Conservation (phyloP, 2,797 vertebrate species). For the Hephaestus fuliginosus region DNA sequence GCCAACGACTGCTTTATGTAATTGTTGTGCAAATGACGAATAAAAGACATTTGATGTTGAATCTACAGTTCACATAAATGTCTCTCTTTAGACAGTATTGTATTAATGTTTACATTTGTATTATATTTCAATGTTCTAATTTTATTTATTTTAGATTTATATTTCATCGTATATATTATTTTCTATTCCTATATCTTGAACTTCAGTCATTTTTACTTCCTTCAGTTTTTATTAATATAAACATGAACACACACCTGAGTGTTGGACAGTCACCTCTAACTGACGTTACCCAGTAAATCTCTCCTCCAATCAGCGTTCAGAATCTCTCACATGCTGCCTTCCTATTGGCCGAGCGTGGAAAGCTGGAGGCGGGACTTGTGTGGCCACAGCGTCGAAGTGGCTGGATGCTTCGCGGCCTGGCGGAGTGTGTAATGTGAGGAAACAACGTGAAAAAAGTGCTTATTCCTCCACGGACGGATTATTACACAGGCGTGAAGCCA, state of each 20-base stretch:
- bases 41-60: too few relatives aligned
- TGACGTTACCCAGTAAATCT: neutral
- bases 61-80: too few relatives aligned
- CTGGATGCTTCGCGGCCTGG: conserved; percentile 71
- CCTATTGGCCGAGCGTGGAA: conserved; percentile 56
- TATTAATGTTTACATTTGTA: too few relatives aligned
- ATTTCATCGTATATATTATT: too few relatives aligned
- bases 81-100: too few relatives aligned
- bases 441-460: conserved; percentile 41
- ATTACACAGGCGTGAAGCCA: conserved; percentile 25
- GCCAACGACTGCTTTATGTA: too few relatives aligned
- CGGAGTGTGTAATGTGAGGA: conserved; percentile 41
- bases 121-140: too few relatives aligned
- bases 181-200: too few relatives aligned
- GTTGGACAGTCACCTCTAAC: too few relatives aligned
- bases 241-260: neutral
- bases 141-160: too few relatives aligned
- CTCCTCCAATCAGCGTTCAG: conserved; percentile 58
- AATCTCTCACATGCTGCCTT: neutral
- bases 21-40: neutral
- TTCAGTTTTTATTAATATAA: too few relatives aligned
- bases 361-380: conserved; percentile 63
- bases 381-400: conserved; percentile 24
- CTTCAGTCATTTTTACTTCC: too few relatives aligned
- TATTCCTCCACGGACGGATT: conserved; percentile 14